Evolutionary conservation across 2,113 vertebrate genomes (phyloP).

Genomic region (Empidonax alnorum): DNA sequence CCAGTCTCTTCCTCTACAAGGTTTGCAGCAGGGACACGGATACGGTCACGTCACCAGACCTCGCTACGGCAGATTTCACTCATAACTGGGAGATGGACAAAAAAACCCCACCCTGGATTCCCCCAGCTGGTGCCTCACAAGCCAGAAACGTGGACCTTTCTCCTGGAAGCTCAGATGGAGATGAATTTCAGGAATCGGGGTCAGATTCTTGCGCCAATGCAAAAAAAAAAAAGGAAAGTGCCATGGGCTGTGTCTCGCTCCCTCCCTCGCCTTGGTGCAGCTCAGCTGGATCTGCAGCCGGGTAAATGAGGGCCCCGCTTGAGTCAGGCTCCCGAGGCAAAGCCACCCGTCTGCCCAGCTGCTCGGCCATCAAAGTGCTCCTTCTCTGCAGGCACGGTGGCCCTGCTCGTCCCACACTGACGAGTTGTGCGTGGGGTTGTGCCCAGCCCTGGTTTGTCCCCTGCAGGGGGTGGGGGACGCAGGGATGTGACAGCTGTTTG

Average conservation of each 20-base stretch:
- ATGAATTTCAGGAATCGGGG: not conserved
- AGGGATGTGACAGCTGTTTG: accelerated
- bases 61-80: not conserved
- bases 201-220: not conserved
- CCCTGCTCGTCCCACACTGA: not conserved
- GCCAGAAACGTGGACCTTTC: not conserved
- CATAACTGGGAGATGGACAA: not conserved
- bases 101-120: not conserved
- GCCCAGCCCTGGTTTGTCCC: not conserved
- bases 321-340: slow-evolving; percentile 40
- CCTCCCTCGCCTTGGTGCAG: not conserved
- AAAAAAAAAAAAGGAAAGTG: not conserved
- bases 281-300: slow-evolving; percentile 21
- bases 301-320: slow-evolving; percentile 20
- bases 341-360: not conserved
- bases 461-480: not conserved
- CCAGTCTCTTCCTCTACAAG: accelerated
- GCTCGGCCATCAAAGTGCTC: not conserved
- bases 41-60: accelerated
- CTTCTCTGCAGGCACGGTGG: not conserved
- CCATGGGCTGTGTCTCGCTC: slow-evolving; percentile 47
- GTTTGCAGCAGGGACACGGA: not conserved
- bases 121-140: not conserved
- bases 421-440: accelerated
- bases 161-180: not conserved